Base-by-base conservation (phyloP, 2,888 invertebrate genomes). In the Leptinotarsa juncta region DNA sequence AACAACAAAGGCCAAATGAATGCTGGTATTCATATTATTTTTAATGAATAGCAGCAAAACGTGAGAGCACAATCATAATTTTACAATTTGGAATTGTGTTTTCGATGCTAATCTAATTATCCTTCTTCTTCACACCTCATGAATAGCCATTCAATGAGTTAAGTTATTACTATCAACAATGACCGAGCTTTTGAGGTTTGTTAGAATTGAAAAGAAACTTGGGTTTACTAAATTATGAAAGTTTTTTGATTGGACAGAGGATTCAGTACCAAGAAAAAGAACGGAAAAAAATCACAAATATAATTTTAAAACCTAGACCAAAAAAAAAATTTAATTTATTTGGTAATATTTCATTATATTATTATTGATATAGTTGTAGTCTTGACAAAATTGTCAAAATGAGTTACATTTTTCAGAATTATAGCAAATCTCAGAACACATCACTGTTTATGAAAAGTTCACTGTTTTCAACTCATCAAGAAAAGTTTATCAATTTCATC, bases 81-180 rank as follows among this genome's bases (percentile, higher is more conserved):
- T 60, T 74, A 77, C 74, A 77, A 77, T 77, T 65, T 60, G 51
- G 70, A 72, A 74, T 72, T 74, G 76, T 72, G 60, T 71, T 69
- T 74, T 76, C 65, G 70, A 70, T 70, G 72, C 67, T 77, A 74
- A 77, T 77, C 74, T 74, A 76, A 76, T 76, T 76, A 73, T 66
- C 50, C 67, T 18, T 49, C 67, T 67, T 72, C 72, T 73, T 74
- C 55, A 76, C 71, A 74, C 67, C 49, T 75, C 32, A 62, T 62
- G 67, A 70, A 70, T 16, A 65, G 51, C 49, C 70, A 65, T 70
- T 70, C 71, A 57, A 65, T 15, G 53, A 16, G 4, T 48, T 55
- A 15, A 62, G 62, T 62, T 62, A 55, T 71, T 66, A 15, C 18
- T 20, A 48, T 51, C 18, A 42, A 20, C 49, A 53, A 60, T 74